Percentiles rank a stretch among this genome's conserved stretches.
phyloP scores from a whole-genome alignment of 2,888 invertebrate species.

The Catocala nupta region DNA sequence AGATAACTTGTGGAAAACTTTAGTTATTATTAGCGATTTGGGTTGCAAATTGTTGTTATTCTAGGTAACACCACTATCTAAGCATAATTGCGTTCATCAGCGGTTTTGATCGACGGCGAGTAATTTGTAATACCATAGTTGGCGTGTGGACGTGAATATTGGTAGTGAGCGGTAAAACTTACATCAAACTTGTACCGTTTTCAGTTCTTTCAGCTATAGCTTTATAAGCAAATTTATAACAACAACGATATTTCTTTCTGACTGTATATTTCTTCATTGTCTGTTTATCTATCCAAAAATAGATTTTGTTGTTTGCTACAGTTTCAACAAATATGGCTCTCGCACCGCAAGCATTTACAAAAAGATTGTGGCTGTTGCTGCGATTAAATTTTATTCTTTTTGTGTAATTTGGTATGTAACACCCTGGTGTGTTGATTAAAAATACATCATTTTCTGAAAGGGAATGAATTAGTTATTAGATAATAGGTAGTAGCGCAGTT shows the following conservation, averaged over 20 bases:
- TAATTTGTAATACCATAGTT: no score
- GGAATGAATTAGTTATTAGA: background rate
- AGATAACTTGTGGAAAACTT: no score
- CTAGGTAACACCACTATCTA: no score
- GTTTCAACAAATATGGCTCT: conserved; percentile 61
- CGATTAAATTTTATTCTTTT: conserved; percentile 52
- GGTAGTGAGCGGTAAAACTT: conserved; percentile 24
- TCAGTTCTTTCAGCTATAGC: conserved; percentile 47
- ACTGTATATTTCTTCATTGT: conserved; percentile 51
- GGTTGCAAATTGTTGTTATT: no score
- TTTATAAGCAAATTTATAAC: conserved; percentile 60
- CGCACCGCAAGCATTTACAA: conserved; percentile 53
- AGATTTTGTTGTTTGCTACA: conserved; percentile 45
- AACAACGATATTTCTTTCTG: conserved; percentile 55
- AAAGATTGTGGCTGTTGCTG: conserved; percentile 30
- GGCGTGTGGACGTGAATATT: no score
- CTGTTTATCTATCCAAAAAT: conserved; percentile 55
- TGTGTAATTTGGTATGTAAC: conserved; percentile 67
- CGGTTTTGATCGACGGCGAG: no score
- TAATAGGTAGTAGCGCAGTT: no score
- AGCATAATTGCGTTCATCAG: no score
- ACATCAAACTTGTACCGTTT: conserved; percentile 57
- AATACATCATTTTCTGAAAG: conserved; percentile 39
- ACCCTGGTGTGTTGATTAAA: conserved; percentile 68
- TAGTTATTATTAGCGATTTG: no score